phyloP scores from a whole-genome alignment of 2,797 vertebrate species.

The Spea hammondii region DNA sequence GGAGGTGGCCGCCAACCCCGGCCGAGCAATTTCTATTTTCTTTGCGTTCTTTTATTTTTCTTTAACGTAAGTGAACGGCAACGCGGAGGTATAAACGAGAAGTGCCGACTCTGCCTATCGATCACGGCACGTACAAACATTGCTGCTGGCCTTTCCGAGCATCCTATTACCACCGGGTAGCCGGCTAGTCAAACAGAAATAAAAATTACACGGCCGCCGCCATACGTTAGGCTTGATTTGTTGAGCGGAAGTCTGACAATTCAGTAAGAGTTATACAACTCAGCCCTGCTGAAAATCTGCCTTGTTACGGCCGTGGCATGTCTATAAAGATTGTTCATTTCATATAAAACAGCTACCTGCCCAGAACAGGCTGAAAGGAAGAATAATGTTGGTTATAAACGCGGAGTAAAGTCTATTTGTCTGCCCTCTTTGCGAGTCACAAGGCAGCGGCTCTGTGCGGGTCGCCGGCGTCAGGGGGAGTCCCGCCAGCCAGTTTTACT shows the following conservation, averaged over 20 bases:
- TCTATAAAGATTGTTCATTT: conserved; percentile 98
- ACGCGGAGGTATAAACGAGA: conserved; percentile 94
- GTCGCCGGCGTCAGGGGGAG: conserved; percentile 71
- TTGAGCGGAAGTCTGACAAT: conserved; percentile 91
- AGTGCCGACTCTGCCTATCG: conserved; percentile 79
- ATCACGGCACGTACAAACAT: conserved; percentile 81
- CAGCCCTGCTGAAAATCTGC: conserved; percentile 85
- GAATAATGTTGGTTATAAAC: conserved; percentile 90
- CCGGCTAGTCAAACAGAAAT: conserved; percentile 92
- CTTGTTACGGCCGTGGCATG: conserved; percentile 86
- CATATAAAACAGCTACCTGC: conserved; percentile 93
- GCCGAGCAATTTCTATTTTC: conserved; percentile 83
- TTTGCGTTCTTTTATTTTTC: conserved; percentile 88
- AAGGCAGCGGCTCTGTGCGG: conserved; percentile 60
- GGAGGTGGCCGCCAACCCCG: conserved; percentile 78
- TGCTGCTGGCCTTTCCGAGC: conserved; percentile 83
- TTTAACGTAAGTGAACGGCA: conserved; percentile 92
- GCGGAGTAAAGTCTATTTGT: conserved; percentile 86
- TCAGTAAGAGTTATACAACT: conserved; percentile 86
- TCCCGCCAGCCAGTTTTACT: conserved; percentile 62
- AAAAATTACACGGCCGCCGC: conserved; percentile 95
- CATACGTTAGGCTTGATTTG: conserved; percentile 98
- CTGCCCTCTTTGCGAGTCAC: conserved; percentile 72
- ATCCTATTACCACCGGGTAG: conserved; percentile 84
- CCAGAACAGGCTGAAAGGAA: conserved; percentile 80